A percentile compares a stretch with the other conserved stretches of the same genome.
Evolutionary conservation across 1,140 invertebrate genomes (phyloP).

Genomic region (Ceratina japonica): DNA sequence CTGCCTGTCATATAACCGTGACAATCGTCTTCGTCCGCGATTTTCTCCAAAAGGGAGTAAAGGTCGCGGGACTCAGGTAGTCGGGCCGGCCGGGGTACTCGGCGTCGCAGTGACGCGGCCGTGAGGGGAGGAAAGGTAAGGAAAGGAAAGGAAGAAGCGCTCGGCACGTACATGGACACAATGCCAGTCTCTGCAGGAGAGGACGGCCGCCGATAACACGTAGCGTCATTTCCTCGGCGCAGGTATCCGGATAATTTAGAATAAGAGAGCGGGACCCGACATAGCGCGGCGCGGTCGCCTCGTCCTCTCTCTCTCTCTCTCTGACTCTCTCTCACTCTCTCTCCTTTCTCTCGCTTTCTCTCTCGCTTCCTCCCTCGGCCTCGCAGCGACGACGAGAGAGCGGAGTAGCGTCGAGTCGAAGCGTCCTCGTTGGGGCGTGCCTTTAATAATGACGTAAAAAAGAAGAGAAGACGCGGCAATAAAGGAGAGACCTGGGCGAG

Average conservation of each 20-base stretch:
- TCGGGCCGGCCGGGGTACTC: too few relatives aligned
- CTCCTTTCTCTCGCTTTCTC: background rate
- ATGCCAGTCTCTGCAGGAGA: constrained; percentile 37
- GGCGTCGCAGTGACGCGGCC: too few relatives aligned
- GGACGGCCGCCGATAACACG: constrained; percentile 50
- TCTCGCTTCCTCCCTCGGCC: background rate
- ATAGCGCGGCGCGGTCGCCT: constrained; percentile 19
- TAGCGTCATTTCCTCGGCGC: constrained; percentile 52
- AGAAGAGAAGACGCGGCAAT: constrained; percentile 57
- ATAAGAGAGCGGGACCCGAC: constrained; percentile 44
- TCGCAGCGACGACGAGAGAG: too few relatives aligned
- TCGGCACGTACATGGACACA: constrained; percentile 44
- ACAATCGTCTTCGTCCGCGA: background rate
- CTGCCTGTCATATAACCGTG: too few relatives aligned
- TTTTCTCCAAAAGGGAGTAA: background rate
- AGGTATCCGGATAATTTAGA: constrained; percentile 56
- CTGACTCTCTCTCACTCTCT: too few relatives aligned
- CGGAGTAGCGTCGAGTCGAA: constrained; percentile 25
- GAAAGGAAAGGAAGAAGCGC: background rate
- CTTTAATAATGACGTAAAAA: constrained; percentile 59
- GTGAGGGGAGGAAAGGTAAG: too few relatives aligned
- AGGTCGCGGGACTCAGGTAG: background rate
- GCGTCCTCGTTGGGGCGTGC: constrained; percentile 50
- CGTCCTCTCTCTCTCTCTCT: too few relatives aligned
- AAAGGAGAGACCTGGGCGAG: constrained; percentile 54